Conservation (phyloP, 2,888 invertebrate species). For the Tetanocera ferruginea region DNA sequence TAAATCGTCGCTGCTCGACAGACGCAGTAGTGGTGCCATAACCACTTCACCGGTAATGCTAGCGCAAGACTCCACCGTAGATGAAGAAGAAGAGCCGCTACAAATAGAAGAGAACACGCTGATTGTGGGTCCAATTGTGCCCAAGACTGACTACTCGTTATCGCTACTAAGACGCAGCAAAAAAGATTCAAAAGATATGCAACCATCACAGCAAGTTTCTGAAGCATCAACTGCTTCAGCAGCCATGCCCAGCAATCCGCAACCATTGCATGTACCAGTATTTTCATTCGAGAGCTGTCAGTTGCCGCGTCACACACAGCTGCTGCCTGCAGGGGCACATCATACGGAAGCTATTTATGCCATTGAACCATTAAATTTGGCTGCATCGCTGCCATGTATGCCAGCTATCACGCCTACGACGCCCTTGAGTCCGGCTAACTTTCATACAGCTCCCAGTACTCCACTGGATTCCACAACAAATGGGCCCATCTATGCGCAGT, state of each 20-base stretch:
- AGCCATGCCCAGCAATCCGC: not conserved
- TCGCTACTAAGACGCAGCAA: slow-evolving; percentile 1
- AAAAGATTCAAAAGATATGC: slow-evolving; percentile 12
- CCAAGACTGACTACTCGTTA: slow-evolving; percentile 60
- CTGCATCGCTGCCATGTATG: slow-evolving; percentile 22
- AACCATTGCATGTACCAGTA: slow-evolving; percentile 38
- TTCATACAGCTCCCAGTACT: slow-evolving; percentile 26
- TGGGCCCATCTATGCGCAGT: slow-evolving; percentile 58
- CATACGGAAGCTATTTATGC: slow-evolving; percentile 64
- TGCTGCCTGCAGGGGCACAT: slow-evolving; percentile 45
- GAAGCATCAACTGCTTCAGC: not conserved
- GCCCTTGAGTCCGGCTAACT: slow-evolving; percentile 27
- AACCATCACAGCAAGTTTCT: slow-evolving; percentile 31
- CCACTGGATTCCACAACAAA: slow-evolving; percentile 45
- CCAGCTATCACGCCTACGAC: slow-evolving; percentile 35
- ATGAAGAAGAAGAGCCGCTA: slow-evolving; percentile 69
- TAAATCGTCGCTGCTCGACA: slow-evolving; percentile 49
- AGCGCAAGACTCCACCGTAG: slow-evolving; percentile 69
- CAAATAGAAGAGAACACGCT: slow-evolving; percentile 72
- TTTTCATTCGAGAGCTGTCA: slow-evolving; percentile 1
- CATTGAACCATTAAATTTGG: slow-evolving; percentile 51
- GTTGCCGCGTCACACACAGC: not conserved
- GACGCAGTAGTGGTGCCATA: slow-evolving; percentile 68
- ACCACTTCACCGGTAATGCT: slow-evolving; percentile 71
- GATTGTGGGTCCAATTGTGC: slow-evolving; percentile 73